Evolutionary conservation across 2,113 vertebrate species (phyloP).

Genomic region (Antechinus flavipes): DNA sequence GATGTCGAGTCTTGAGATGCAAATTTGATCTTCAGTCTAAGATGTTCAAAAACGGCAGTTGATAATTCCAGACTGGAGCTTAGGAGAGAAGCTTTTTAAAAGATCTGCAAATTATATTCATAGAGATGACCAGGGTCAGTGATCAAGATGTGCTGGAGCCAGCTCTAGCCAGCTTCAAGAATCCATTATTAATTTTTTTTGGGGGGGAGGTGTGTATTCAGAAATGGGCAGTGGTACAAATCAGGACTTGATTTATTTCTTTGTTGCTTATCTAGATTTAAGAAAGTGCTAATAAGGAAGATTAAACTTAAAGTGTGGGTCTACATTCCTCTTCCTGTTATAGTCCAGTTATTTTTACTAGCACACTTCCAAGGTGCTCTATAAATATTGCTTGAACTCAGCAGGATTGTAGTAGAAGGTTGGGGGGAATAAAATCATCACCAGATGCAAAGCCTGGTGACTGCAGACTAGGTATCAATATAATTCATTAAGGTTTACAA

Average conservation of each 20-base stretch:
- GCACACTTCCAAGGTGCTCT: not conserved
- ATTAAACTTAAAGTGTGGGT: not conserved
- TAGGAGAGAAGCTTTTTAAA: not conserved
- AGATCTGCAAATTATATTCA: not conserved
- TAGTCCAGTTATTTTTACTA: too few relatives aligned
- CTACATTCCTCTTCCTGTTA: too few relatives aligned
- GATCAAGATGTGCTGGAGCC: not conserved
- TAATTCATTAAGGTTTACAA: too few relatives aligned
- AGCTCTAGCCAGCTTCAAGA: not conserved
- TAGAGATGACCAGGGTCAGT: not conserved
- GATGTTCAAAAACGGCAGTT: not conserved
- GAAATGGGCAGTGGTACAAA: not conserved
- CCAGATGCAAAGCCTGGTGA: too few relatives aligned
- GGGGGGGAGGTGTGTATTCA: not conserved
- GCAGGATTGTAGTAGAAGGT: not conserved
- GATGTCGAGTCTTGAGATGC: not conserved
- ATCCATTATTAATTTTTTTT: not conserved
- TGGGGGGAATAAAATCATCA: not conserved
- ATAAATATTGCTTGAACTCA: not conserved
- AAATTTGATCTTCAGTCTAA: not conserved
- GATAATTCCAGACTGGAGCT: not conserved
- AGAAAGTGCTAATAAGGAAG: not conserved
- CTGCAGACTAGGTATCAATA: too few relatives aligned
- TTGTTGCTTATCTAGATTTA: not conserved
- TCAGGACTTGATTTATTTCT: not conserved